Evolutionary conservation across 2,113 vertebrate species (phyloP).

Genomic region (Arenaria interpres): DNA sequence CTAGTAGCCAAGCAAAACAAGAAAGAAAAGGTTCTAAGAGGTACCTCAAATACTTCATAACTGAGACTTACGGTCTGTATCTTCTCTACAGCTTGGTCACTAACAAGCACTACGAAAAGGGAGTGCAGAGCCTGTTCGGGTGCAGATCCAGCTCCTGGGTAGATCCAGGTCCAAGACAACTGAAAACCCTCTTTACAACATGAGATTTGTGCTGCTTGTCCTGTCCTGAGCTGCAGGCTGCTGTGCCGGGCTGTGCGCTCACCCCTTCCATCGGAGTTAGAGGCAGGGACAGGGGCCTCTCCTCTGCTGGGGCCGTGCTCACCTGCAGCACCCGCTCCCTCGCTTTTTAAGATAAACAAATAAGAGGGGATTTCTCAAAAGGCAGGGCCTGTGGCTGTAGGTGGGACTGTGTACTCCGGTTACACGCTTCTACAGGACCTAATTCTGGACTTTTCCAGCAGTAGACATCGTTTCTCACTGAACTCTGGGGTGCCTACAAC

Average conservation of each 20-base stretch:
- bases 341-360: not conserved
- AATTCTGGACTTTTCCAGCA: not conserved
- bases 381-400: not conserved
- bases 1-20: constrained; percentile 85
- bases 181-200: not conserved
- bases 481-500: not conserved
- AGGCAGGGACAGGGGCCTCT: too few species aligned
- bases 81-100: not conserved
- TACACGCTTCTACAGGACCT: not conserved
- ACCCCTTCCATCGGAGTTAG: not conserved
- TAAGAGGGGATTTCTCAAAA: not conserved
- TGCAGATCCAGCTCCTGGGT: not conserved
- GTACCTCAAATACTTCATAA: too few species aligned
- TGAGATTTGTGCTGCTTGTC: not conserved
- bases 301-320: not conserved
- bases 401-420: not conserved
- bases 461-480: not conserved
- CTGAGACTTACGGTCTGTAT: too few species aligned
- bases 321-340: not conserved
- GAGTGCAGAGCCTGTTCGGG: not conserved
- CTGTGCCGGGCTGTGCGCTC: not conserved
- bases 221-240: not conserved
- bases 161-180: not conserved
- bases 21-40: constrained; percentile 61
- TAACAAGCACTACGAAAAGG: not conserved